A percentile compares a stretch with the other conserved stretches of the same genome.
Evolutionary conservation across 2,797 vertebrate genomes (phyloP).

Genomic region (Eulemur rubriventer): DNA sequence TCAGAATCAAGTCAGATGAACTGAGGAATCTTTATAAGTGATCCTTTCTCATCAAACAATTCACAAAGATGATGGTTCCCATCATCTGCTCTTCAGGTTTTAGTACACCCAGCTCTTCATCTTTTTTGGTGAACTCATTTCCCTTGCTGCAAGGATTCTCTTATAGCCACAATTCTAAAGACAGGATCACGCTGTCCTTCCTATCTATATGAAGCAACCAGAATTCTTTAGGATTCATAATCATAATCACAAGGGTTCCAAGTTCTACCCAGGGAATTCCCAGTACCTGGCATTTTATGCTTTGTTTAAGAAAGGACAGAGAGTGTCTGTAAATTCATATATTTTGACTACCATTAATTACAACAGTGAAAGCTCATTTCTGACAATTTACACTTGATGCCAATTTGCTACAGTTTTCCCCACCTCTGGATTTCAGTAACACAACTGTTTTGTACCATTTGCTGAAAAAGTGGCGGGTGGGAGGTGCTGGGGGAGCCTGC

Average conservation of each 20-base stretch:
- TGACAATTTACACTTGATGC: background rate
- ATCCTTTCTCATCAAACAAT: background rate
- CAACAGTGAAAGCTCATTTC: background rate
- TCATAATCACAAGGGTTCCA: background rate
- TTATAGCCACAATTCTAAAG: background rate
- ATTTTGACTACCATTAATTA: background rate
- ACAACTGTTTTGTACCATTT: too few relatives aligned
- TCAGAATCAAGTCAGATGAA: background rate
- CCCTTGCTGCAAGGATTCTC: background rate
- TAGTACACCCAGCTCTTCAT: background rate
- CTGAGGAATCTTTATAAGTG: background rate
- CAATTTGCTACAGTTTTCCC: background rate
- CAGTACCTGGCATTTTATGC: background rate
- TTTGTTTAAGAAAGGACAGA: background rate
- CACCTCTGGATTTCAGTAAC: background rate
- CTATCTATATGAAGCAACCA: background rate
- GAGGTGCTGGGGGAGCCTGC: background rate
- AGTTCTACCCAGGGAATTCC: background rate
- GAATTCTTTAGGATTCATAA: background rate
- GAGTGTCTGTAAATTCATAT: background rate
- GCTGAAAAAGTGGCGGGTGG: background rate
- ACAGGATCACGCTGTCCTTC: background rate
- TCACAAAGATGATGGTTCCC: background rate
- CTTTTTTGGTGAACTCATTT: background rate
- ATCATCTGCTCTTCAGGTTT: background rate